Conservation (phyloP, 2,888 invertebrate genomes). For the Furcula furcula region DNA sequence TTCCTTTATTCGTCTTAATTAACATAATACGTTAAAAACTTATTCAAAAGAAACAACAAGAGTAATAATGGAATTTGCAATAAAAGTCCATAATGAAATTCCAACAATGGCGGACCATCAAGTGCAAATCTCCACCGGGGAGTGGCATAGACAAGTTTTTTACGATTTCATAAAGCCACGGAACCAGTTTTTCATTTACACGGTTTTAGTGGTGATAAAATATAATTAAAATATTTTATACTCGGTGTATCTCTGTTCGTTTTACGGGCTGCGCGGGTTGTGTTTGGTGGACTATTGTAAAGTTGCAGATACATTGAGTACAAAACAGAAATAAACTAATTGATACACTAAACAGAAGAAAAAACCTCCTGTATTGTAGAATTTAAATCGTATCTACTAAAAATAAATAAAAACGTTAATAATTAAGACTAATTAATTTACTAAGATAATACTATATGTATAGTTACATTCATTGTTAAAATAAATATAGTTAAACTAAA, state of each 20-base stretch:
- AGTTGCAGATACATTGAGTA: slow-evolving; percentile 38
- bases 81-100: slow-evolving; percentile 62
- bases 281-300: slow-evolving; percentile 50
- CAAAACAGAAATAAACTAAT: too few species aligned
- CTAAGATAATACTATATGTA: too few species aligned
- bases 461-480: too few species aligned
- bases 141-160: slow-evolving; percentile 71
- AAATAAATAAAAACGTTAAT: too few species aligned
- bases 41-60: slow-evolving; percentile 27
- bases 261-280: slow-evolving; percentile 64
- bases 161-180: slow-evolving; percentile 76
- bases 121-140: slow-evolving; percentile 49
- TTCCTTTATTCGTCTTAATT: slow-evolving; percentile 22
- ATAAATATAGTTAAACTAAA: too few species aligned
- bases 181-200: slow-evolving; percentile 81
- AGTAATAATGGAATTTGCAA: slow-evolving; percentile 29
- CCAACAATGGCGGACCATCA: slow-evolving; percentile 72
- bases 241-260: slow-evolving; percentile 65
- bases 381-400: too few species aligned
- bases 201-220: slow-evolving; percentile 79
- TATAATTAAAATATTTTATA: slow-evolving; percentile 82
- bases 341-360: too few species aligned
- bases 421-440: too few species aligned
- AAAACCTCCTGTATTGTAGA: too few species aligned
- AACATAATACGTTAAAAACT: slow-evolving; percentile 26